Conservation (phyloP, 1,140 invertebrate species). For the Zaprionus ornatus region DNA sequence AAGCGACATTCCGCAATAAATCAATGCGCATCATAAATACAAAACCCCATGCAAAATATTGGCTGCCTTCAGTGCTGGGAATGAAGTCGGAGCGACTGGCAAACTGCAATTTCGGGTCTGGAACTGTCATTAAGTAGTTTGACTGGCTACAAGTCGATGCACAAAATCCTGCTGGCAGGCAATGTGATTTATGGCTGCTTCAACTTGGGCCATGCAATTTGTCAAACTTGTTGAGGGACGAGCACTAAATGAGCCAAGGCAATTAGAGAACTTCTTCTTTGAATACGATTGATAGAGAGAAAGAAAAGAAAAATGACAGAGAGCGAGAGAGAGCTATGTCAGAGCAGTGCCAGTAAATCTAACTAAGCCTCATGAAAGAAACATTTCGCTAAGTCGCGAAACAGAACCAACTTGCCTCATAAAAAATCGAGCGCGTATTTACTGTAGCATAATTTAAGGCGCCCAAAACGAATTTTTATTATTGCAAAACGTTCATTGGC, state of each 20-base stretch:
- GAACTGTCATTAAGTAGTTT: constrained; percentile 6
- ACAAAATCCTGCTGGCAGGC: not conserved
- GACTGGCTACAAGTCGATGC: not conserved
- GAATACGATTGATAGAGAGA: not conserved
- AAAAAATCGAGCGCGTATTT: constrained; percentile 13
- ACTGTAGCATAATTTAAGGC: constrained; percentile 29
- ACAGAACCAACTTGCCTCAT: not conserved
- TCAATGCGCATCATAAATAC: constrained; percentile 14
- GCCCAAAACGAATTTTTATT: constrained; percentile 25
- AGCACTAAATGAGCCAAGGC: constrained; percentile 8
- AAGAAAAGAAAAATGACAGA: not conserved
- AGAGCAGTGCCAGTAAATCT: not conserved
- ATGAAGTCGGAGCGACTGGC: not conserved
- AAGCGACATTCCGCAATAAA: constrained; percentile 13
- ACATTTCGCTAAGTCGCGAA: not conserved
- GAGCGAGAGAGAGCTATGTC: not conserved
- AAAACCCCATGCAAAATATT: constrained; percentile 7
- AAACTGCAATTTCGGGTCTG: not conserved
- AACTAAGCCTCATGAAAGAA: not conserved
- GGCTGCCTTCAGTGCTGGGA: not conserved
- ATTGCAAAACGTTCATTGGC: constrained; percentile 35
- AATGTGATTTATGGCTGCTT: constrained; percentile 2
- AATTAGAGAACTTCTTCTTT: not conserved
- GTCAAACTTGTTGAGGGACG: constrained; percentile 7
- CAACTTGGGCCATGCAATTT: constrained; percentile 5